Evolutionary conservation across 2,888 invertebrate genomes (phyloP).

Genomic region (Uloborus plumipes): DNA sequence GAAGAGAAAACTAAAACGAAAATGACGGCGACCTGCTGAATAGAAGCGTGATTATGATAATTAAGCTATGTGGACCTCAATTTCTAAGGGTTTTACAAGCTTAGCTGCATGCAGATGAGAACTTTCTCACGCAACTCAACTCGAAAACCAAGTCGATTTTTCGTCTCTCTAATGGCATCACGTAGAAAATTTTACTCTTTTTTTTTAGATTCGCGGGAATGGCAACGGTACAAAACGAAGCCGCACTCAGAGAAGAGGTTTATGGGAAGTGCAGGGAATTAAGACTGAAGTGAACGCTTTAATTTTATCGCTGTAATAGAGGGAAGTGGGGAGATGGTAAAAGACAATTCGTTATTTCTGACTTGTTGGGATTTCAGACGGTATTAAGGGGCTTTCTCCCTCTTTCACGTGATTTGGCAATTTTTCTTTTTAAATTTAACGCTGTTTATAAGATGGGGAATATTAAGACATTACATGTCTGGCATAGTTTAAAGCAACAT

Average conservation of each 20-base stretch:
- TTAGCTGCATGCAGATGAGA: slow-evolving; percentile 8
- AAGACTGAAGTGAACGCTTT: background rate
- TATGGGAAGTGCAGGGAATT: background rate
- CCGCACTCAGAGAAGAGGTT: no score
- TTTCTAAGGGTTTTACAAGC: background rate
- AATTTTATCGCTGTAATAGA: background rate
- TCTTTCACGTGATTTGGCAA: no score
- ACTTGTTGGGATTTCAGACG: background rate
- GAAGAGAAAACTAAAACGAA: slow-evolving; percentile 2
- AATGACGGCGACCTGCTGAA: background rate
- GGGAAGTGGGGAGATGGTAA: background rate
- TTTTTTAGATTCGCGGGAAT: background rate
- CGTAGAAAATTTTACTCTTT: slow-evolving; percentile 3
- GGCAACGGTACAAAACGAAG: no score
- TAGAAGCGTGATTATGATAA: slow-evolving; percentile 21
- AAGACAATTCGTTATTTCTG: slow-evolving; percentile 1
- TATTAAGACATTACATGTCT: no score
- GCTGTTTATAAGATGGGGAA: no score
- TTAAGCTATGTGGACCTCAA: background rate
- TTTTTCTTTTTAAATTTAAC: no score
- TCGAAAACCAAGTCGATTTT: background rate
- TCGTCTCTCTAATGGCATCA: slow-evolving; percentile 13
- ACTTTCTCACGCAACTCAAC: background rate
- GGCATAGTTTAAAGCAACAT: no score
- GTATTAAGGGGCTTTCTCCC: no score